Evolutionary conservation across 2,888 invertebrate genomes (phyloP), one percentile per base, ranked within the genome.

Genomic region (Brachyptera putata): DNA sequence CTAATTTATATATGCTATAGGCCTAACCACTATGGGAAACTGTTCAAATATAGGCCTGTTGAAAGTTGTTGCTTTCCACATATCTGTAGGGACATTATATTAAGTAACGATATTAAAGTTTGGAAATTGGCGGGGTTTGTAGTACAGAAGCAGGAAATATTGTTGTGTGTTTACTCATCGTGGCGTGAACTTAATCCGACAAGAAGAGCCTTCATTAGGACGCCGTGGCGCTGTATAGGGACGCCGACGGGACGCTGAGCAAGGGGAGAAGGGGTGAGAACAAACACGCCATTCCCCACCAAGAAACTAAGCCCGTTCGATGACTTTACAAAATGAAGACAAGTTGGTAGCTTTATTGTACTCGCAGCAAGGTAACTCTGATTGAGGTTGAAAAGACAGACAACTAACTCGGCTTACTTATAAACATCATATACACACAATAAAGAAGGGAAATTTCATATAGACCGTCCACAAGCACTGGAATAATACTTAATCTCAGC

Each of bases 311-410:
- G 34, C 30, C 34, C 18, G 60, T 60, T 60, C 60, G 56, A 60
- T 49, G 60, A 60, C 57, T 60, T n/a, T 49, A 34, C 49, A 49
- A 53, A 60, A 60, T 60, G 56, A 60, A 60, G 60, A 57, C 56
- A 60, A 60, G 50, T 56, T 50, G 37, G 13, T 11, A 1, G 34
- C 34, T 36, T 34, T 53, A 53, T 53, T 30, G 30, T 30, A 7
- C 30, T n/a, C 30, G 30, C 30, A 11, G 11, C 30, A 7, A 11
- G 30, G 5, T 30, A n/a, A 30, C 7, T 11, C 30, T 30, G 5
- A 30, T 30, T 30, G 30, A 11, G 30, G 30, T 30, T 30, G 30
- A 30, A 30, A 30, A n/a, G n/a, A n/a, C n/a, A n/a, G n/a, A n/a
- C n/a, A n/a, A 30, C 30, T 30, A 30, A n/a, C n/a, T 30, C 5